These are phyloP conservation scores for Procambarus clarkii DNA, from an alignment of 1,140 invertebrate genomes.

Conservation along the genomic window DNA sequence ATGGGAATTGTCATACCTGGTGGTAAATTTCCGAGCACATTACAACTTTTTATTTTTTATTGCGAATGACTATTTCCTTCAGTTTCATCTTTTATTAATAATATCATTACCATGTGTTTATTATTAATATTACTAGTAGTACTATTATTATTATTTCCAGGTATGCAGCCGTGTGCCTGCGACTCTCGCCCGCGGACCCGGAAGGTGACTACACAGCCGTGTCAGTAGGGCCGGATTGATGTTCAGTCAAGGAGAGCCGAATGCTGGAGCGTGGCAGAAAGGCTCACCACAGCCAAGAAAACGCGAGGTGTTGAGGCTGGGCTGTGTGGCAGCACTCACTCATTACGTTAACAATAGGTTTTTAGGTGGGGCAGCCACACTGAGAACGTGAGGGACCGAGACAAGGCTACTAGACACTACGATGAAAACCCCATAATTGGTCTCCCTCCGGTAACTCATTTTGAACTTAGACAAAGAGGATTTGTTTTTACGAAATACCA, in stretches of 20 bases:
- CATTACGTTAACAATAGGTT: neutral
- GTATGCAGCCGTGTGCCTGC: neutral
- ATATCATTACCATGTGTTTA: neutral
- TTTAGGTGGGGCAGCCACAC: neutral
- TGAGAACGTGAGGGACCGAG: no score
- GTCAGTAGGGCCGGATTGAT: neutral
- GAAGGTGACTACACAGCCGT: neutral
- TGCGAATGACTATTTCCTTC: no score
- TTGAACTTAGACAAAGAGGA: neutral
- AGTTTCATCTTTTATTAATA: neutral
- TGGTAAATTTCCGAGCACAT: no score
- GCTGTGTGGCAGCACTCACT: neutral
- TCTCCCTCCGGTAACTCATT: neutral
- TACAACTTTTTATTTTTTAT: no score
- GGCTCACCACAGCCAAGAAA: neutral
- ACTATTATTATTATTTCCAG: neutral
- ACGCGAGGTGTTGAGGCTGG: neutral
- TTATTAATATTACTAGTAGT: neutral
- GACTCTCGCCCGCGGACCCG: neutral
- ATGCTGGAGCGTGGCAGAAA: neutral
- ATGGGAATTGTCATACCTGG: no score
- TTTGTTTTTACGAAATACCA: neutral
- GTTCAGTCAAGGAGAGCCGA: neutral
- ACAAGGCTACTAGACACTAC: neutral
- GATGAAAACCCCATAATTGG: neutral